Conservation (phyloP, 2,797 vertebrate species). For the Gambusia yucatana region DNA sequence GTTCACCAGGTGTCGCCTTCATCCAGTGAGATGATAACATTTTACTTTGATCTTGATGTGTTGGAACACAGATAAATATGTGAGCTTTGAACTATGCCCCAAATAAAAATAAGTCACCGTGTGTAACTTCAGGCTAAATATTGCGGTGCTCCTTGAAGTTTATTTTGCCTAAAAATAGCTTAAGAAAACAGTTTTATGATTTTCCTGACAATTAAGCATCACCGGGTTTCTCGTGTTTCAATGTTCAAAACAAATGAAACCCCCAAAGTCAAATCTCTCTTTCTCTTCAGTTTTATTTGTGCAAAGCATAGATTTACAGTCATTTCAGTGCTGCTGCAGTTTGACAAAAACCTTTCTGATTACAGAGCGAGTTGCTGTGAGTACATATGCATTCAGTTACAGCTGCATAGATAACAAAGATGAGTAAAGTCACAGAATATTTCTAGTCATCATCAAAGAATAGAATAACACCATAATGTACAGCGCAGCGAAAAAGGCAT, state of each 20-base stretch:
- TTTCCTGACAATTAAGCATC: background rate
- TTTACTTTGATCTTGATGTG: background rate
- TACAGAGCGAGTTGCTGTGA: slow-evolving; percentile 4
- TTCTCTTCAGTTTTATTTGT: slow-evolving; percentile 59
- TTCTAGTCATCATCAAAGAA: slow-evolving; percentile 24
- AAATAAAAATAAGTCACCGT: background rate
- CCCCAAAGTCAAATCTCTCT: background rate
- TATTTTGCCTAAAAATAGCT: background rate
- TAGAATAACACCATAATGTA: slow-evolving; percentile 19
- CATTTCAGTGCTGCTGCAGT: slow-evolving; percentile 32
- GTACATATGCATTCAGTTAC: slow-evolving; percentile 27
- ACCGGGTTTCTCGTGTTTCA: too few relatives aligned
- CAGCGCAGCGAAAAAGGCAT: background rate
- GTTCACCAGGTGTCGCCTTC: background rate
- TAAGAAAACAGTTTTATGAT: background rate
- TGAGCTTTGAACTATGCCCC: background rate
- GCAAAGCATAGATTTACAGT: slow-evolving; percentile 65
- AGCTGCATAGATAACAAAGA: slow-evolving; percentile 54
- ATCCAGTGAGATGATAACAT: background rate
- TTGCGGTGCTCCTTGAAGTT: background rate
- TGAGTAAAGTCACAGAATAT: slow-evolving; percentile 31
- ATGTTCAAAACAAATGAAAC: background rate
- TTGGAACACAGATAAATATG: background rate
- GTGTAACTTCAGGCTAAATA: background rate
- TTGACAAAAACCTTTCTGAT: slow-evolving; percentile 16